Conservation (phyloP, 2,113 vertebrate genomes). For the Pandion haliaetus region DNA sequence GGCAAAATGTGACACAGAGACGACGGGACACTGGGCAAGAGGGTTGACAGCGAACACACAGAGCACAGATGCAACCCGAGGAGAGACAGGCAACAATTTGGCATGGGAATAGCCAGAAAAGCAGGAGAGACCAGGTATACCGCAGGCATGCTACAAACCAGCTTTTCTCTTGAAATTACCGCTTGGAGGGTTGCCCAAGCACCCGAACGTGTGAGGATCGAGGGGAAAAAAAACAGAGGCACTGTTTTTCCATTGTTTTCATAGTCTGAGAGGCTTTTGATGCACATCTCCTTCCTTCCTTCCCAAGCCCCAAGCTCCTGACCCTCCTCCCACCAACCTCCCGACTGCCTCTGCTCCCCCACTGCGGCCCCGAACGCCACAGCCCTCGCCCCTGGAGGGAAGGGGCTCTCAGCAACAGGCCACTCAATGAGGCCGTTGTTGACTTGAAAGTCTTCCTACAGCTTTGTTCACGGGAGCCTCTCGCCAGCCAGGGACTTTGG, state of each 20-base stretch:
- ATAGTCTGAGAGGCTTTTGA: neutral
- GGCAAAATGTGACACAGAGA: neutral
- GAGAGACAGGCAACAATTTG: accelerated
- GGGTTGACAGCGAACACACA: accelerated
- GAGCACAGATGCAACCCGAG: neutral
- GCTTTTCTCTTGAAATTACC: neutral
- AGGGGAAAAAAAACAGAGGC: neutral
- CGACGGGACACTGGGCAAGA: accelerated
- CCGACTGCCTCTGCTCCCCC: neutral
- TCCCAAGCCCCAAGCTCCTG: neutral
- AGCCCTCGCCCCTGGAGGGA: neutral
- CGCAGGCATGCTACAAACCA: neutral
- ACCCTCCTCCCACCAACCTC: neutral
- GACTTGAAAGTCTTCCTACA: neutral
- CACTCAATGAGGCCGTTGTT: neutral
- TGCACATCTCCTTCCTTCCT: neutral
- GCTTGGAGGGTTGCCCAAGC: neutral
- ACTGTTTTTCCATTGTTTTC: neutral
- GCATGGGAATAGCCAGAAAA: neutral
- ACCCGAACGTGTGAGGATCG: neutral
- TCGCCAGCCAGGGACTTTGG: neutral
- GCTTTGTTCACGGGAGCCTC: neutral
- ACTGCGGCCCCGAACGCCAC: neutral
- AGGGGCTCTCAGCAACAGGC: neutral
- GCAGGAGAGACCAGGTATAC: neutral